phyloP scores from a whole-genome alignment of 2,888 invertebrate species.

The Cerastoderma edule region DNA sequence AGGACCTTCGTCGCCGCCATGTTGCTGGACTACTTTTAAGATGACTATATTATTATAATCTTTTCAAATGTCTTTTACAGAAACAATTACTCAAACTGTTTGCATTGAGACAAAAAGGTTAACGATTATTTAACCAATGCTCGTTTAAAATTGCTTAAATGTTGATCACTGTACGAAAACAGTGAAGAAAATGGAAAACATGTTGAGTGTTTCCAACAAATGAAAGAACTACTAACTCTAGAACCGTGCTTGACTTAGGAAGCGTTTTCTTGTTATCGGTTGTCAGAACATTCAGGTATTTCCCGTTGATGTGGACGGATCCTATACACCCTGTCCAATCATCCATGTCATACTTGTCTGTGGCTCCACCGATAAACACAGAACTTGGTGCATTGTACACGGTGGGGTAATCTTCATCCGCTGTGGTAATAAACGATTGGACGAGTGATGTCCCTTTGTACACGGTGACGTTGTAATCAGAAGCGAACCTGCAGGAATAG shows the following conservation, averaged over 20 bases:
- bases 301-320: neutral
- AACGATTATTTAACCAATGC: no score
- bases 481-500: constrained; percentile 5
- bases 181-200: no score
- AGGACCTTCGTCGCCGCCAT: no score
- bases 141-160: no score
- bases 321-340: constrained; percentile 21
- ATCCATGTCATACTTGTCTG: neutral
- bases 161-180: no score
- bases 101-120: no score
- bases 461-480: constrained; percentile 7
- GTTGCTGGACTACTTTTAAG: no score
- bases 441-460: constrained; percentile 8
- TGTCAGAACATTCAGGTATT: constrained; percentile 12
- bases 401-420: constrained; percentile 10
- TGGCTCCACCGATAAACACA: constrained; percentile 10
- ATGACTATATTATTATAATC: no score
- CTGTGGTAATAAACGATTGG: constrained; percentile 9
- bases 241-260: neutral
- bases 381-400: neutral
- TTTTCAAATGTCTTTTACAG: no score
- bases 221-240: no score
- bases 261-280: neutral
- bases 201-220: no score
- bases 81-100: no score